Evolutionary conservation across 2,113 vertebrate genomes (phyloP), one percentile per base, ranked within the genome.

Genomic region (Orthonyx spaldingii): DNA sequence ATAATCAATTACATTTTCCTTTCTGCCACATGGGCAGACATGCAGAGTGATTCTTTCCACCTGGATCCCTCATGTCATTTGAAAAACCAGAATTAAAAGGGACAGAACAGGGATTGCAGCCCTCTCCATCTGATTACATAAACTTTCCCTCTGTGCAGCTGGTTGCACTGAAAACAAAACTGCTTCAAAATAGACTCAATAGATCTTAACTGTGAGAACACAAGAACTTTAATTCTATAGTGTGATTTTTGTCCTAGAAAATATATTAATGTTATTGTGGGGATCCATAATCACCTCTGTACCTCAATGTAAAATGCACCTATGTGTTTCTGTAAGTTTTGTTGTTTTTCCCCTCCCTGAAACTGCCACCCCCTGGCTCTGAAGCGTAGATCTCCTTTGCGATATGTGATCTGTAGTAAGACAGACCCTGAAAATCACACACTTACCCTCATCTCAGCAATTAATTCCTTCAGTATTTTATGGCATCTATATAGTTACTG

Each of bases 1-100:
- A 89, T 84, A 96, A 96, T 97, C 94, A 97, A 93, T 96, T 97
- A 93, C 37, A 53, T 89, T 96, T 96, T 90, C 80, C 55, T 84
- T 46, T 90, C 75, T 97, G 90, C 84, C 78, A 88, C 79, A 42
- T 56, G 77, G 71, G 11, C 75, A 95, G 93, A 69, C 83, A 84
- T 78, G 81, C 53, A 72, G 68, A 95, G 57, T 1, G 1, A 91
- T 91, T 91, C 81, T 96, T 96, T 97, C 94, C 96, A 96, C 93
- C 92, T 96, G 94, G 64, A 71, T 92, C 95, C 91, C 37, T 93
- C 95, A 49, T 83, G 66, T 96, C 89, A 90, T 71, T 66, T 94
- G 89, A 79, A 94, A 94, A 94, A 9, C 7, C 42, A 84, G 85
- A 97, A 97, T 97, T 92, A 94, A 96, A 97, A 88, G 37, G 66